Evolutionary conservation across 2,113 vertebrate species (phyloP).

Genomic region (Eudyptes chrysolophus): DNA sequence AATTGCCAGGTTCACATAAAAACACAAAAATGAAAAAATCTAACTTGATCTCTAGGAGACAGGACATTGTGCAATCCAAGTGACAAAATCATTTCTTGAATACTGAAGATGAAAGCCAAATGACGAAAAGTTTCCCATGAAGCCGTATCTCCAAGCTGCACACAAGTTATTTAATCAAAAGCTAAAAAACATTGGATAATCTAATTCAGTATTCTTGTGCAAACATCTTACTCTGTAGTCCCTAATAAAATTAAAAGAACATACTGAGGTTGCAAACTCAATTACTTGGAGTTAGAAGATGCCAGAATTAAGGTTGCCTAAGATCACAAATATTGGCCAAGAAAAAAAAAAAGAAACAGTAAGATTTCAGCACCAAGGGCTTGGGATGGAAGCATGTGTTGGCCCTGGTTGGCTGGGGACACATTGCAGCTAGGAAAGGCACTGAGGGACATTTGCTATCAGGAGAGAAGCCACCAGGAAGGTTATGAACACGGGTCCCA

Average conservation of each 20-base stretch:
- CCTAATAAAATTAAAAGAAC: not conserved
- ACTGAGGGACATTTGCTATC: not conserved
- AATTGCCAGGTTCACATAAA: not conserved
- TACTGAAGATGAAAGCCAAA: not conserved
- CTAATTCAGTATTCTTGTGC: not conserved
- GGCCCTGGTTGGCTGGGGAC: too few relatives aligned
- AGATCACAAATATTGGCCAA: not conserved
- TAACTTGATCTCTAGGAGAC: not conserved
- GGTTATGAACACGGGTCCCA: not conserved
- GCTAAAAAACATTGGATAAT: not conserved
- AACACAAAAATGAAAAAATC: not conserved
- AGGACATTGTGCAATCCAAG: not conserved
- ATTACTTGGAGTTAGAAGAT: not conserved
- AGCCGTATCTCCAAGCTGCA: not conserved
- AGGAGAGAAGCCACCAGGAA: not conserved
- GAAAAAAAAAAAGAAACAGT: not conserved
- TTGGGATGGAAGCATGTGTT: fast-evolving
- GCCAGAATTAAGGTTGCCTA: not conserved
- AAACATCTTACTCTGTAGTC: not conserved
- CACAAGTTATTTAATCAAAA: not conserved
- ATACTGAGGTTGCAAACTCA: not conserved
- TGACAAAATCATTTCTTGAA: not conserved
- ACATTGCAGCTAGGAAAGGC: not conserved
- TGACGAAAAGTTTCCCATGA: not conserved
- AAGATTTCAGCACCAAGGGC: not conserved